Conservation (phyloP, 2,797 vertebrate genomes). For the Phylloscopus collybita region DNA sequence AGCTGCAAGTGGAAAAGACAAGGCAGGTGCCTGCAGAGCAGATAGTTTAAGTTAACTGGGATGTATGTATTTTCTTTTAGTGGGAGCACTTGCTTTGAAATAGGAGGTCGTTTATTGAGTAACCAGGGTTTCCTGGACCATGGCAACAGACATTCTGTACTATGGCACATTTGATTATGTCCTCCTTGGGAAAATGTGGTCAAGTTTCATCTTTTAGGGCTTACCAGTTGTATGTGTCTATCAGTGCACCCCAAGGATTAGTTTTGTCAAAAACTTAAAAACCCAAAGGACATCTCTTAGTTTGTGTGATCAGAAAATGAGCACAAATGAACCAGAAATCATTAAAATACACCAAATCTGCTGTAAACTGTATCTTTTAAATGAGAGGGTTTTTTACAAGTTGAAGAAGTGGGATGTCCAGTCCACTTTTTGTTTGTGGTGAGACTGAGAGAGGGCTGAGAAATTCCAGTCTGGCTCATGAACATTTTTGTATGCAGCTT, state of each 20-base stretch:
- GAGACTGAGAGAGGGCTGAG: neutral
- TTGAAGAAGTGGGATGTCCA: neutral
- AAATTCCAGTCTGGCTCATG: neutral
- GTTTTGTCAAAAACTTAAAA: neutral
- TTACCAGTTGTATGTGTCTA: neutral
- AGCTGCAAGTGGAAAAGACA: neutral
- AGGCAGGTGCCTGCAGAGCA: neutral
- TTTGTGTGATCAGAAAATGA: neutral
- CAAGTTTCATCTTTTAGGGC: neutral
- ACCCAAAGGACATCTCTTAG: neutral
- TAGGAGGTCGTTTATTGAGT: rapidly evolving
- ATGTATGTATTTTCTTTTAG: neutral
- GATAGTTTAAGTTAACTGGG: neutral
- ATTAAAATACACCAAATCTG: neutral
- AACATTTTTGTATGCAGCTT: neutral
- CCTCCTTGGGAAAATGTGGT: neutral
- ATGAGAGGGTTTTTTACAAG: neutral
- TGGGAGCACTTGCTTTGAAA: neutral
- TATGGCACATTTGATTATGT: neutral
- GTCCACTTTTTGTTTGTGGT: neutral
- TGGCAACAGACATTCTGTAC: neutral
- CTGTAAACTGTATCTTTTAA: neutral
- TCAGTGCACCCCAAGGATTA: neutral
- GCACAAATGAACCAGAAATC: neutral
- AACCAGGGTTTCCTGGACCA: neutral